Base-by-base conservation (phyloP, 2,888 invertebrate genomes). In the Hipparchia sbordonii region DNA sequence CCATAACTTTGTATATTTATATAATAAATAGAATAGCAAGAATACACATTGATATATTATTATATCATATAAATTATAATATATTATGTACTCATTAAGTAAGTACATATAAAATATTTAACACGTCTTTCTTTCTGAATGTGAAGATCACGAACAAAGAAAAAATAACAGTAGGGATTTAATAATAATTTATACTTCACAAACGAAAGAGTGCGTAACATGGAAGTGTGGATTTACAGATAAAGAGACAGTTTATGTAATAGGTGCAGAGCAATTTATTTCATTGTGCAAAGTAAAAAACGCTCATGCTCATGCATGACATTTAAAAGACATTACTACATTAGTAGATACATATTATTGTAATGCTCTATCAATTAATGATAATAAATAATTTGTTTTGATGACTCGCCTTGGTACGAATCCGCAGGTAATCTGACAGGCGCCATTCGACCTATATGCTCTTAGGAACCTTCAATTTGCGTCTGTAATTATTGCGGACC, bases 401-500 rank as follows among this genome's bases (percentile, higher is more conserved):
- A 71, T 71, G 65, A 51, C 66, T 52, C 13, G 52, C 60, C 82
- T 84, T 90, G 85, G 89, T 89, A 90, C 91, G 90, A 85, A 82
- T 74, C 82, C 83, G 83, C 90, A 91, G 92, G 92, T 90, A 88
- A 81, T 87, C 87, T 86, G 85, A 80, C 86, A 87, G 93, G 93
- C 93, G 93, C 93, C 93, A 87, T 82, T 85, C 88, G 81, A 81
- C 82, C 88, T 82, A 86, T 85, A 81, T 82, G 85, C 86, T 89
- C 84, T 91, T 88, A 91, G 89, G 89, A 92, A 92, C 93, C 93
- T 87, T 89, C 93, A 92, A 93, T 93, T 93, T 93, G 88, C 89
- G 91, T 86, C 91, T 92, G 91, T 93, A 93, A 93, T 93, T 93
- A 93, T 92, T 93, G 90, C 92, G 88, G 93, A 91, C 93, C 93